phyloP scores from a whole-genome alignment of 2,113 vertebrate genomes.

The Lipophrys pholis region DNA sequence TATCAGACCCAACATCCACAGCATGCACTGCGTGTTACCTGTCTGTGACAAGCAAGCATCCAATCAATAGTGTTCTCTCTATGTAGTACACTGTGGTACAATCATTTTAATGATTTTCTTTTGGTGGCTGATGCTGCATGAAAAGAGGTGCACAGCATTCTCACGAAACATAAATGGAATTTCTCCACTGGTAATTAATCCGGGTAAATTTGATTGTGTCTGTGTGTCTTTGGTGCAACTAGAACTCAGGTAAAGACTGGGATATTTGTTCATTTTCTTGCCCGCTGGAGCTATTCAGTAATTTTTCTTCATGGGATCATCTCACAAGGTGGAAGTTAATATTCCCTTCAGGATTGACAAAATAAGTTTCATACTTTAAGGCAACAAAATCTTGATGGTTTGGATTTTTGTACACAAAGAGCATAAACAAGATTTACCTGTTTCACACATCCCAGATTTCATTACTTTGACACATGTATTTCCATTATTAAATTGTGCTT shows the following conservation, averaged over 20 bases:
- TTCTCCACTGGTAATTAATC: neutral
- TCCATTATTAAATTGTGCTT: too few relatives aligned
- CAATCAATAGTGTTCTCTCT: slow-evolving; percentile 21
- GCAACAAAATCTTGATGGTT: too few relatives aligned
- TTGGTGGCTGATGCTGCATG: neutral
- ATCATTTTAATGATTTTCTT: neutral
- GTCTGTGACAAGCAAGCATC: too few relatives aligned
- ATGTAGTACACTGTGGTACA: neutral
- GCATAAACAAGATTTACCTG: too few relatives aligned
- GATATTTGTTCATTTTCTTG: slow-evolving; percentile 38
- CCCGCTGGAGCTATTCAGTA: slow-evolving; percentile 23
- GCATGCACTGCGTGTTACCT: too few relatives aligned
- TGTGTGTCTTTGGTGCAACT: slow-evolving; percentile 14
- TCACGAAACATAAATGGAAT: neutral
- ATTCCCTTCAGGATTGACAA: slow-evolving; percentile 29
- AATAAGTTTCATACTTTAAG: slow-evolving; percentile 12
- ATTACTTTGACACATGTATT: too few relatives aligned
- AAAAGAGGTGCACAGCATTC: neutral
- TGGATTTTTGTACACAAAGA: too few relatives aligned
- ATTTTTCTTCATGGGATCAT: slow-evolving; percentile 30
- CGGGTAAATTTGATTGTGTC: neutral
- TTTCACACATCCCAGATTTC: too few relatives aligned
- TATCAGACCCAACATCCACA: too few relatives aligned
- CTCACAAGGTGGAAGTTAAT: slow-evolving; percentile 29
- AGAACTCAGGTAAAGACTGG: slow-evolving; percentile 16